Evolutionary conservation across 2,113 vertebrate species (phyloP).

Genomic region (Myiopsitta monachus): DNA sequence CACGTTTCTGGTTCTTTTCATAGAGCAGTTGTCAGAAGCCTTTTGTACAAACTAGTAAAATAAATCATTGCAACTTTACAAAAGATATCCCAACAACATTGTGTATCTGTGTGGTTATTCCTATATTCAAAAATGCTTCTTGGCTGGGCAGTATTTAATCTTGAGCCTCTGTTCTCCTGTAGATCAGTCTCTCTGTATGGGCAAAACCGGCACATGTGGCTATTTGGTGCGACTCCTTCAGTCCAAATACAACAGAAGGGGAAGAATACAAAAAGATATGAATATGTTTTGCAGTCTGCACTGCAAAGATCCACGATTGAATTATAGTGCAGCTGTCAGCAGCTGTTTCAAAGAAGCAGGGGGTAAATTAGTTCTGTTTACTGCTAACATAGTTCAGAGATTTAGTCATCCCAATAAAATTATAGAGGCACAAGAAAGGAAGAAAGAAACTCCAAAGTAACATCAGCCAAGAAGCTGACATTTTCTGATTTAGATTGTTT

Average conservation of each 20-base stretch:
- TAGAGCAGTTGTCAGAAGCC: constrained; percentile 65
- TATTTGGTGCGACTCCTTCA: constrained; percentile 13
- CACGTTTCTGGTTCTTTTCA: constrained; percentile 57
- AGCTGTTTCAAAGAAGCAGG: constrained; percentile 80
- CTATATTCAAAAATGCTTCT: background rate
- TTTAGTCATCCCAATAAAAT: constrained; percentile 84
- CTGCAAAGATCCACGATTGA: constrained; percentile 70
- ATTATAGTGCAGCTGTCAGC: constrained; percentile 80
- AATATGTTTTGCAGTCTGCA: constrained; percentile 50
- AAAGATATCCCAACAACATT: constrained; percentile 44
- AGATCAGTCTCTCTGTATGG: background rate
- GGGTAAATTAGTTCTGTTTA: constrained; percentile 84
- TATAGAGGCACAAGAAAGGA: constrained; percentile 74
- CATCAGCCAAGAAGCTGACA: constrained; percentile 28
- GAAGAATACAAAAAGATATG: constrained; percentile 37
- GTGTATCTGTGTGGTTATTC: constrained; percentile 57
- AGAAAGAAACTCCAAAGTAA: constrained; percentile 53
- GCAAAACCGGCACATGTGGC: background rate
- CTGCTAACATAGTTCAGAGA: constrained; percentile 80
- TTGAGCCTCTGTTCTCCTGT: background rate
- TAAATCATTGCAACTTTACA: constrained; percentile 73
- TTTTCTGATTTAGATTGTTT: constrained; percentile 41
- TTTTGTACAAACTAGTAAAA: constrained; percentile 74
- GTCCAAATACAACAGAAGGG: constrained; percentile 17
- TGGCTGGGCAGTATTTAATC: background rate